These are phyloP conservation scores for Himalopsyche japonica DNA, from an alignment of 2,888 invertebrate species.

Conservation along the genomic window DNA sequence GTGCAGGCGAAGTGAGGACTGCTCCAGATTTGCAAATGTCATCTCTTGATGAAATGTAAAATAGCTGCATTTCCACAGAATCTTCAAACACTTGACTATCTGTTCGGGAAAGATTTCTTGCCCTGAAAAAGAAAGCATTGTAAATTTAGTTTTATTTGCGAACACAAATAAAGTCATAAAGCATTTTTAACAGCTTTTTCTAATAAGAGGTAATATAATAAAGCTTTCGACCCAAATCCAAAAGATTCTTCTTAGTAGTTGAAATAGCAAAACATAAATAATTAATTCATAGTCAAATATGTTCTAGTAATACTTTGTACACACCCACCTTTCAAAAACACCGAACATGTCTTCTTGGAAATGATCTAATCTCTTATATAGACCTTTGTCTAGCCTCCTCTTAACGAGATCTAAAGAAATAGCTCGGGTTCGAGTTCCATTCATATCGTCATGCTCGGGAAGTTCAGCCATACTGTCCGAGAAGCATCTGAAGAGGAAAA, in stretches of 20 bases:
- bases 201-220: too few species aligned
- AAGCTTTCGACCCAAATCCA: too few species aligned
- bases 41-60: slow-evolving; percentile 78
- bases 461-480: slow-evolving; percentile 95
- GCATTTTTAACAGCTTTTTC: too few species aligned
- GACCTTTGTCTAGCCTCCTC: slow-evolving; percentile 85
- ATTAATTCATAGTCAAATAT: too few species aligned
- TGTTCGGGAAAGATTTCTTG: slow-evolving; percentile 82
- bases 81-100: slow-evolving; percentile 97
- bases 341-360: slow-evolving; percentile 97
- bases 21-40: slow-evolving; percentile 78
- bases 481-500: slow-evolving; percentile 72
- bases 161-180: too few species aligned
- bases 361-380: slow-evolving; percentile 89
- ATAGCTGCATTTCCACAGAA: slow-evolving; percentile 88
- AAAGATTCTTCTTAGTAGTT: too few species aligned
- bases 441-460: slow-evolving; percentile 79
- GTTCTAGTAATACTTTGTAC: neutral
- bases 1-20: slow-evolving; percentile 83
- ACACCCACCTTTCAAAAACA: slow-evolving; percentile 73
- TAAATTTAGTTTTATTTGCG: too few species aligned
- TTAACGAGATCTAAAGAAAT: slow-evolving; percentile 93
- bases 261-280: too few species aligned
- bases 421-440: slow-evolving; percentile 71
- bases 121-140: slow-evolving; percentile 53